Base-by-base conservation (phyloP, 2,888 invertebrate genomes). In the Lissocephala sabroskyi region DNA sequence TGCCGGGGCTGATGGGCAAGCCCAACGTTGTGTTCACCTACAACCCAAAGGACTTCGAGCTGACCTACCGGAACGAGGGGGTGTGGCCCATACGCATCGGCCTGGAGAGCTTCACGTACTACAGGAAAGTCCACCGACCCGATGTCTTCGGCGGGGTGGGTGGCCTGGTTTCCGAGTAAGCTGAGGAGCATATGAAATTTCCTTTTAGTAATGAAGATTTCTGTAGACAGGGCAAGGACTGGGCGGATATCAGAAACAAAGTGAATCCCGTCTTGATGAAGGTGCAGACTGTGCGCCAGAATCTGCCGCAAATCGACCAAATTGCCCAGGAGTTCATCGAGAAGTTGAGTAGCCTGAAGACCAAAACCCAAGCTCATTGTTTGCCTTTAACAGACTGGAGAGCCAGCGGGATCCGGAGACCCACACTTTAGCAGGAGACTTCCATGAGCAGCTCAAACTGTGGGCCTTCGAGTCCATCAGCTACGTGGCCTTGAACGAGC, bases 211-310 rank as follows among this genome's bases (percentile, higher is more conserved):
- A 65, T 86, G 29, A 79, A 80, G 28, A 84, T 82, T 9, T 2
- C 23, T 10, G 14, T 14, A 88, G 88, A 16, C 89, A 91, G 82
- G 91, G 90, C 0, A 85, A 87, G 19, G 85, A 88, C 61, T 92
- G 92, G 92, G 87, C 89, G 18, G 86, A 89, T 36, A 86, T 91
- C 49, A 86, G 91, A n/a, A 87, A 87, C 3, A 89, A 89, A 62
- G 82, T 82, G 0, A 83, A 82, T 59, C 83, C 82, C 1, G 65
- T 82, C 23, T 45, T 83, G 30, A 78, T 82, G 79, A 79, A 81
- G 41, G 60, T 75, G 2, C 79, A 79, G 43, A 82, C 66, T 37
- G 71, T 81, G 1, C 55, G 79, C 2, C 73, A 74, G 30, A 77
- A 66, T 48, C 45, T 81, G 18, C 57, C 74, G 0, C 64, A 68